Evolutionary conservation across 1,140 invertebrate genomes (phyloP), one percentile per base, ranked within the genome.

Genomic region (Cephus cinctus): DNA sequence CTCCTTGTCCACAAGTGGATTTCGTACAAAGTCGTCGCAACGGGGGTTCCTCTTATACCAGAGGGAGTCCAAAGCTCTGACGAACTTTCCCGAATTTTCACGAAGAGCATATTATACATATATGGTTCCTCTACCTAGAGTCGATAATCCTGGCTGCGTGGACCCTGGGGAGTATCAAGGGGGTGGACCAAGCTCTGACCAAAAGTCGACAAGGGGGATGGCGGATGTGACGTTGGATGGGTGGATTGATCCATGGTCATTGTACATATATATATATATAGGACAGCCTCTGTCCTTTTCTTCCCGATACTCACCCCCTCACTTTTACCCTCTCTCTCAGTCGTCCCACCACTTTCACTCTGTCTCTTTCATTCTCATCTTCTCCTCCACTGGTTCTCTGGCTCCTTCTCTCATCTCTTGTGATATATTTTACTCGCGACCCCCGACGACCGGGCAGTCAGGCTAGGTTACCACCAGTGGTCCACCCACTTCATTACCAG

Each of bases 401-500:
- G 27, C 9, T 12, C 27, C 23, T 45, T n/a, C 12, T 25, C 45
- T 39, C 45, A 36, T 47, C 45, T 39, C 45, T 35, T 27, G 43
- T 30, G 32, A 46, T 46, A 46, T 46, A 38, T 46, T 46, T 23
- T 36, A 46, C 32, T 46, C 43, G 32, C 19, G 9, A n/a, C 32
- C 14, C 18, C 30, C 19, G 20, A 23, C 34, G 31, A 36, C 14
- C 4, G 15, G 36, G 9, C 21, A 19, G 39, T 36, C 23, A 22
- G n/a, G n/a, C 22, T 46, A 22, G 20, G 23, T 36, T 36, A 27
- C 52, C 18, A 49, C 19, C 39, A 6, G 25, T 31, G 32, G 46
- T 49, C 46, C 48, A 50, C 45, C 46, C 46, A 52, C 49, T 56
- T 56, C 45, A 56, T 56, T 56, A 56, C 54, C 46, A 52, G 22